Evolutionary conservation across 2,113 vertebrate genomes (phyloP).

Genomic region (Neogobius melanostomus): DNA sequence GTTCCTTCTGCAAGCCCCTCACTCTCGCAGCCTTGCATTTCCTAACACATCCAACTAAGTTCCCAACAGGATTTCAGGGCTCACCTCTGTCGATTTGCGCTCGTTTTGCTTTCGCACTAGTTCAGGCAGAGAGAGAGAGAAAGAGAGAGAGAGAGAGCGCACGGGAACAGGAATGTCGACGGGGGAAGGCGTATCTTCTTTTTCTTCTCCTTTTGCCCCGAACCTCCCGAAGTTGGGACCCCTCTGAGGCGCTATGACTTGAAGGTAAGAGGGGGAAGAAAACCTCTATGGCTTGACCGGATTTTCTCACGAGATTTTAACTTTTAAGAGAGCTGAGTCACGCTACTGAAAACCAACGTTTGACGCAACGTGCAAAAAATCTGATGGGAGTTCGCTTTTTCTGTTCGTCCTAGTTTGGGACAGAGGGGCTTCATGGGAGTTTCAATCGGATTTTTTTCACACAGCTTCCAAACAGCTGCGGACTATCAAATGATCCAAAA

Average conservation of each 20-base stretch:
- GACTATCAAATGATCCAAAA: slow-evolving; percentile 21
- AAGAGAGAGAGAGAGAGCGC: neutral
- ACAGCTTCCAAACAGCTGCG: slow-evolving; percentile 1
- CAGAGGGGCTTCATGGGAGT: slow-evolving; percentile 16
- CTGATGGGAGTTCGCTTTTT: slow-evolving; percentile 16
- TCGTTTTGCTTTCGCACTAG: neutral
- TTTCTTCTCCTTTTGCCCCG: slow-evolving; percentile 42
- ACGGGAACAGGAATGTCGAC: slow-evolving; percentile 59
- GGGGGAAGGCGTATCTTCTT: slow-evolving; percentile 58
- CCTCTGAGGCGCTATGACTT: slow-evolving; percentile 61
- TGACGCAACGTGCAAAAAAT: slow-evolving; percentile 59
- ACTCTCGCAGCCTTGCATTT: slow-evolving; percentile 16
- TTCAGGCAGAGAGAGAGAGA: slow-evolving; percentile 8
- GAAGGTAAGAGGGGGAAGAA: slow-evolving; percentile 67
- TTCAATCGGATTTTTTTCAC: neutral
- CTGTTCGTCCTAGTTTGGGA: slow-evolving; percentile 42
- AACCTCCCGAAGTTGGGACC: slow-evolving; percentile 65
- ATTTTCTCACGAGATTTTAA: neutral
- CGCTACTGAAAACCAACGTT: slow-evolving; percentile 46
- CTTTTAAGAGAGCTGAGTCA: slow-evolving; percentile 73
- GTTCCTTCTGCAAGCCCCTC: slow-evolving; percentile 46
- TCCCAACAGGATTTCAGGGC: slow-evolving; percentile 13
- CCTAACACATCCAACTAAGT: slow-evolving; percentile 36
- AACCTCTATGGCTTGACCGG: neutral
- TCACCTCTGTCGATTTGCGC: slow-evolving; percentile 1